Base-by-base conservation (phyloP, 1,140 invertebrate species). In the Trichogramma pretiosum region DNA sequence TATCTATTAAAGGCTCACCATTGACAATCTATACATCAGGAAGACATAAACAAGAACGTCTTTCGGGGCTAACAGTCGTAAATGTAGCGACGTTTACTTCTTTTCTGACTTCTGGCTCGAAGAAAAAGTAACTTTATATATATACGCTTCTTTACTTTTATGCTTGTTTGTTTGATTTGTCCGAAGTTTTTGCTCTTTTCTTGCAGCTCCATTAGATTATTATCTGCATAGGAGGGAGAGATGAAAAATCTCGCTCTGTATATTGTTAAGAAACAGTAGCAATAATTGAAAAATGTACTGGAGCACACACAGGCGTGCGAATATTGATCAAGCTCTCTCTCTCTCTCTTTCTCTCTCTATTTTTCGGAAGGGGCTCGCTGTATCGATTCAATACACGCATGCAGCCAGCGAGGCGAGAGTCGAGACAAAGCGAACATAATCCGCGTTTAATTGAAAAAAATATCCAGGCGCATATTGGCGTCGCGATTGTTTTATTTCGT, bases 401-500 rank as follows among this genome's bases (percentile, higher is more conserved):
- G n/a, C n/a, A n/a, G n/a, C n/a, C n/a, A n/a, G n/a, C n/a, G n/a
- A n/a, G n/a, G 11, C 33, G 47, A 37, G 34, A 44, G 63, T 59
- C 55, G 56, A 60, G 57, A 64, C 62, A 65, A 64, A 64, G 62
- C 64, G 63, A 11, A 59, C 57, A 63, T 65, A 66, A 66, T 66
- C 64, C 64, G 56, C 50, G 53, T 66, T 66, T 66, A 66, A 66
- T 66, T 65, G 64, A 63, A 66, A 66, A 66, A 66, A 61, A 64
- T 65, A 54, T 28, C 21, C 16, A 36, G 26, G n/a, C n/a, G n/a
- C n/a, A n/a, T n/a, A n/a, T n/a, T n/a, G n/a, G n/a, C n/a, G n/a
- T n/a, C n/a, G n/a, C n/a, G n/a, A n/a, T n/a, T n/a, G n/a, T n/a
- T n/a, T n/a, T n/a, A n/a, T n/a, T n/a, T n/a, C n/a, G n/a, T n/a